Evolutionary conservation across 2,113 vertebrate genomes (phyloP), one percentile per base, ranked within the genome.

Genomic region (Notarius quadriscutis): DNA sequence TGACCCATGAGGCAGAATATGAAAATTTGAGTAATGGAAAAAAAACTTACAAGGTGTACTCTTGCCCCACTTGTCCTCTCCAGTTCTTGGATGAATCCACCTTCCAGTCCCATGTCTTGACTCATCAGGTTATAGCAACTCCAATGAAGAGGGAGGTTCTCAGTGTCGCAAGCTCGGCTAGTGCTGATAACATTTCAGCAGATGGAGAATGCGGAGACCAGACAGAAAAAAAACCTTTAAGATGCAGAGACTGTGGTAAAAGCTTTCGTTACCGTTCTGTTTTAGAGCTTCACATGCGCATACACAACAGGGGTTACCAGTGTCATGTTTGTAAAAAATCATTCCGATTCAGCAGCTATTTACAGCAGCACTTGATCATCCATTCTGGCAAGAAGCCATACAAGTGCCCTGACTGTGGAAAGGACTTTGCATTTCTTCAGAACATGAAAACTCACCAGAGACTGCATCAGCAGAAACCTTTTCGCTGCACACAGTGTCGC

Each of bases 391-490:
- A 95, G 89, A 96, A 95, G 92, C 95, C 95, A 53, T 94, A 94
- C 85, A 95, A 94, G 87, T 96, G 95, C 87, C 93, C 95, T 0
- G 94, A 96, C 85, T 96, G 95, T 7, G 95, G 95, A 20, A 96
- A 95, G 88, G 94, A 95, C 87, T 96, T 96, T 88, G 94, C 95
- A 25, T 96, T 96, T 90, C 88, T 94, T 87, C 95, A 96, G 88
- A 96, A 95, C 91, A 95, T 96, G 95, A 94, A 90, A 88, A 95
- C 95, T 0, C 95, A 96, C 81, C 95, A 94, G 78, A 94, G 91
- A 90, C 92, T 96, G 85, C 95, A 96, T 90, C 94, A 94, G 89
- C 94, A 95, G 77, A 96, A 95, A 90, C 95, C 95, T 0, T 95
- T 94, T 84, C 95, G 95, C 87, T 96, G 95, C 89, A 95, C 93